phyloP scores from a whole-genome alignment of 2,888 invertebrate genomes.

The Dryococelus australis region DNA sequence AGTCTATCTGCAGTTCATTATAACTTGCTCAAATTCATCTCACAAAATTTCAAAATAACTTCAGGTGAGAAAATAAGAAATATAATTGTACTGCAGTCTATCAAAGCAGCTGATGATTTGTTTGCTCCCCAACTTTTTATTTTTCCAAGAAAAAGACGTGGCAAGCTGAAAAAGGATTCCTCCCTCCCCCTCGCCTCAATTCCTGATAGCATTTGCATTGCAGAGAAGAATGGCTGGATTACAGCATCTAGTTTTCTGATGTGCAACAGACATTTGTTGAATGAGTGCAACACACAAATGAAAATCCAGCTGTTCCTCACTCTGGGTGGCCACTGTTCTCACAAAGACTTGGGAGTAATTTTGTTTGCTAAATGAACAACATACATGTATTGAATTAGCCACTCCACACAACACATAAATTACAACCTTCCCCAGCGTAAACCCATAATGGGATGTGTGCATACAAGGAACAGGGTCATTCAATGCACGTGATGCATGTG shows the following conservation, averaged over 20 bases:
- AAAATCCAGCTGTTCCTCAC: background rate
- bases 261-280: constrained; percentile 22
- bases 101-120: constrained; percentile 27
- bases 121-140: constrained; percentile 26
- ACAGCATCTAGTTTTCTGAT: constrained; percentile 17
- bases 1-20: constrained; percentile 11
- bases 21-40: constrained; percentile 18
- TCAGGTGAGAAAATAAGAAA: constrained; percentile 25
- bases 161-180: background rate
- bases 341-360: constrained; percentile 10
- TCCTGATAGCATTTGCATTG: constrained; percentile 17
- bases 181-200: background rate
- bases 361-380: background rate
- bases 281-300: background rate
- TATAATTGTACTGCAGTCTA: constrained; percentile 20
- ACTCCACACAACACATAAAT: background rate
- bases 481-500: no score
- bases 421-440: no score
- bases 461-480: no score
- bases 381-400: background rate
- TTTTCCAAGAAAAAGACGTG: constrained; percentile 7
- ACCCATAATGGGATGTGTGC: no score
- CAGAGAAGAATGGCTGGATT: background rate
- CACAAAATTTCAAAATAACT: constrained; percentile 30
- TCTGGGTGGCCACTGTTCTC: background rate